Percentiles rank a stretch among this genome's conserved stretches.
Conservation (phyloP, 2,888 invertebrate species). For the Agriotes lineatus region DNA sequence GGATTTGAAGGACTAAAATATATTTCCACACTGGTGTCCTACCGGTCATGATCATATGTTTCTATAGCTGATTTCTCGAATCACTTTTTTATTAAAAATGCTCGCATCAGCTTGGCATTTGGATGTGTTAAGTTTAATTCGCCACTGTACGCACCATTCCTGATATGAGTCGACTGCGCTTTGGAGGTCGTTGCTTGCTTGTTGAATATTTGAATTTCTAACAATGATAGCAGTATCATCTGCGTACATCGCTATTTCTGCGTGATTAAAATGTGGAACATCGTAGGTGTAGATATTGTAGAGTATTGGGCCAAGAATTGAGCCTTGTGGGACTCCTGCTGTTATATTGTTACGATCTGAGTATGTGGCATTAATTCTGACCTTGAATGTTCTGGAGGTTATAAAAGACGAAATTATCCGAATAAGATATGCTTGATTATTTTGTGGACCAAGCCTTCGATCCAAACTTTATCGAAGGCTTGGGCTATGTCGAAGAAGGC, state of each 20-base stretch:
- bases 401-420: neutral
- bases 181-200: neutral
- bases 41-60: no score
- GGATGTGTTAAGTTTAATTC: neutral
- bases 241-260: neutral
- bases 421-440: no score
- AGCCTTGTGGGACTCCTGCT: neutral
- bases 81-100: no score
- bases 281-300: slow-evolving; percentile 7
- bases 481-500: neutral
- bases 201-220: slow-evolving; percentile 5
- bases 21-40: no score
- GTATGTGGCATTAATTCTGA: neutral
- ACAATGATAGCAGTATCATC: slow-evolving; percentile 5
- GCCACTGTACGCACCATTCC: neutral
- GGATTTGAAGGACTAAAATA: no score
- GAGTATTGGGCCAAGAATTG: neutral
- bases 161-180: neutral
- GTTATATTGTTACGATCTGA: neutral
- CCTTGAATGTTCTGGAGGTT: slow-evolving; percentile 5
- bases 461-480: neutral
- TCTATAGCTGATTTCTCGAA: no score
- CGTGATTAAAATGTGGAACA: slow-evolving; percentile 1
- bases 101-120: neutral
- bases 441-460: neutral